phyloP scores from a whole-genome alignment of 2,113 vertebrate genomes.

The Dicrurus megarhynchus region DNA sequence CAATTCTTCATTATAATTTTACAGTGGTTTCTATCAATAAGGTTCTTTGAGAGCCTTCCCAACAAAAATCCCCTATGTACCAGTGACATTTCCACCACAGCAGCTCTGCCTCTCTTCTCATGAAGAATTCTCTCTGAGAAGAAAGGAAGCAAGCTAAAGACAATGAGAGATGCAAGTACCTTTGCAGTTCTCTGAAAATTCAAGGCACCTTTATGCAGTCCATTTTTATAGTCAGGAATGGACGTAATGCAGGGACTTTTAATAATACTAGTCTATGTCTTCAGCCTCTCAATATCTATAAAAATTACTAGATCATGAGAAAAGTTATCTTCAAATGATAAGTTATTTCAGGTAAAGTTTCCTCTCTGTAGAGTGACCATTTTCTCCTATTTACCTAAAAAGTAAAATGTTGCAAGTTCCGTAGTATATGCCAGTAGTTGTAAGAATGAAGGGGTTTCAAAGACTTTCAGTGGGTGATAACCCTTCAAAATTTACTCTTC shows the following conservation, averaged over 20 bases:
- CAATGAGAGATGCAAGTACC: neutral
- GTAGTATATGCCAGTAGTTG: neutral
- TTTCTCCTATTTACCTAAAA: neutral
- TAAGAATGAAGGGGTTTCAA: neutral
- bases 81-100: neutral
- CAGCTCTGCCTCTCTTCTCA: neutral
- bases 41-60: accelerated
- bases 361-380: neutral
- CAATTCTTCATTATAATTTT: neutral
- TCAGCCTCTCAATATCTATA: accelerated
- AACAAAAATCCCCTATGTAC: neutral
- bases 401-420: neutral
- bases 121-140: neutral
- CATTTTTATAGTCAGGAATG: neutral
- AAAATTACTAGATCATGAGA: neutral
- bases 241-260: neutral
- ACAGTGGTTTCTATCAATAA: neutral
- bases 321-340: neutral
- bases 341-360: neutral
- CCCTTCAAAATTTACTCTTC: neutral
- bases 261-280: neutral
- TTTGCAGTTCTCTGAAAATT: neutral
- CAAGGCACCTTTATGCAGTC: neutral
- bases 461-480: neutral
- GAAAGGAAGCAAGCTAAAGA: neutral